phyloP scores from a whole-genome alignment of 2,888 invertebrate genomes.

The Lissonota sp. region DNA sequence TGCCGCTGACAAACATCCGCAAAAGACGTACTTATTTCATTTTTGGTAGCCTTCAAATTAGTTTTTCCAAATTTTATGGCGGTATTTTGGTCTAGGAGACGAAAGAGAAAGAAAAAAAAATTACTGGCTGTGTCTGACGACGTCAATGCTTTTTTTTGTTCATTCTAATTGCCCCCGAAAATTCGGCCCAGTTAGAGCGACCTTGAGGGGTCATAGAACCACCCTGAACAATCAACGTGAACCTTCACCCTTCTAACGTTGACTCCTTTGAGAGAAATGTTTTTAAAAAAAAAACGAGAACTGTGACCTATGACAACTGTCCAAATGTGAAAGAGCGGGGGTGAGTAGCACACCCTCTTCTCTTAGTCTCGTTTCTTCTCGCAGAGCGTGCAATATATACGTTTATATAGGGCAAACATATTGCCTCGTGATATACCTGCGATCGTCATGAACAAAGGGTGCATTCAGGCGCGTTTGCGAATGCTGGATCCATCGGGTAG shows the following conservation, averaged over 20 bases:
- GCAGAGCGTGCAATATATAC: slow-evolving; percentile 20
- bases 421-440: slow-evolving; percentile 64
- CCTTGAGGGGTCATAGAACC: slow-evolving; percentile 19
- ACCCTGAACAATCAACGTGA: slow-evolving; percentile 9
- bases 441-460: slow-evolving; percentile 63
- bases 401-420: slow-evolving; percentile 63
- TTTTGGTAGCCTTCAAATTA: slow-evolving; percentile 1
- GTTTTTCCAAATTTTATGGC: too few relatives aligned
- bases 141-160: neutral
- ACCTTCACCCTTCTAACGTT: slow-evolving; percentile 6
- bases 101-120: too few relatives aligned
- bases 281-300: slow-evolving; percentile 11
- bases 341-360: slow-evolving; percentile 45
- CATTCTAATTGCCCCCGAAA: neutral
- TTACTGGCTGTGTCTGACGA: neutral
- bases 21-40: slow-evolving; percentile 24
- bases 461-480: slow-evolving; percentile 59
- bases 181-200: slow-evolving; percentile 8
- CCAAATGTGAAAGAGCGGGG: slow-evolving; percentile 36
- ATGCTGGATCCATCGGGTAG: slow-evolving; percentile 27
- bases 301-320: slow-evolving; percentile 70
- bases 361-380: slow-evolving; percentile 18
- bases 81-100: too few relatives aligned
- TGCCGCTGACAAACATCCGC: slow-evolving; percentile 52
- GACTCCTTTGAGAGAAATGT: slow-evolving; percentile 22